Conservation (phyloP, 2,113 vertebrate genomes). For the Odocoileus virginianus region DNA sequence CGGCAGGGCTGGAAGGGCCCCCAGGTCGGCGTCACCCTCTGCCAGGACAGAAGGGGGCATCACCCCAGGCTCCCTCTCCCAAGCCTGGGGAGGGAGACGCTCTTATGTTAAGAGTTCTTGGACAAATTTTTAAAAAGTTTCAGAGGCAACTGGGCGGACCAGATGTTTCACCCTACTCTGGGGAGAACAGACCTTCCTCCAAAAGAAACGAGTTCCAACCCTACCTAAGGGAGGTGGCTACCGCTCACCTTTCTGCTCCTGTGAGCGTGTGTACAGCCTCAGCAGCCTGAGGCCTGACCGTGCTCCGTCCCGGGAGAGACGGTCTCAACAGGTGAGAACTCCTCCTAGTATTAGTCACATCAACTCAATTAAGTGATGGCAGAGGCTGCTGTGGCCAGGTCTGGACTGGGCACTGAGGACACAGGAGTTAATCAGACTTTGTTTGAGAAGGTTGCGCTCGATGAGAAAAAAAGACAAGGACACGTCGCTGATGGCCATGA, state of each 20-base stretch:
- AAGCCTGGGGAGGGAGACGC: not conserved
- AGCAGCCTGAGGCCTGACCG: not conserved
- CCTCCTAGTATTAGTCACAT: not conserved
- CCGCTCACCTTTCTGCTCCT: not conserved
- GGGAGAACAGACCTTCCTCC: not conserved
- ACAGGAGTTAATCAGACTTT: not conserved
- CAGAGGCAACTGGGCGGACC: not conserved
- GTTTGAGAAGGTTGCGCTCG: not conserved
- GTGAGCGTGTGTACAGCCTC: too few relatives aligned
- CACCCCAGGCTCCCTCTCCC: not conserved
- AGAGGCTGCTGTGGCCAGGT: not conserved
- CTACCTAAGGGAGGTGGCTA: not conserved
- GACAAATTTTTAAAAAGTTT: not conserved
- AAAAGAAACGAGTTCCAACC: not conserved
- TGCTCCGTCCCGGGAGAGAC: not conserved
- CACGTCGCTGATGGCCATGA: not conserved
- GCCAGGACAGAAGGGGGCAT: not conserved
- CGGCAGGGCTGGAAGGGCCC: not conserved
- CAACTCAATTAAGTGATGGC: not conserved
- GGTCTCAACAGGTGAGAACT: not conserved
- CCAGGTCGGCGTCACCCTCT: not conserved
- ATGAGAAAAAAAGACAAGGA: not conserved
- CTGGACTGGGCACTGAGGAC: not conserved
- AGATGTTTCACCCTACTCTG: not conserved
- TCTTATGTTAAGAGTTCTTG: not conserved